Evolutionary conservation across 2,113 vertebrate species (phyloP).

Genomic region (Peromyscus polionotus): DNA sequence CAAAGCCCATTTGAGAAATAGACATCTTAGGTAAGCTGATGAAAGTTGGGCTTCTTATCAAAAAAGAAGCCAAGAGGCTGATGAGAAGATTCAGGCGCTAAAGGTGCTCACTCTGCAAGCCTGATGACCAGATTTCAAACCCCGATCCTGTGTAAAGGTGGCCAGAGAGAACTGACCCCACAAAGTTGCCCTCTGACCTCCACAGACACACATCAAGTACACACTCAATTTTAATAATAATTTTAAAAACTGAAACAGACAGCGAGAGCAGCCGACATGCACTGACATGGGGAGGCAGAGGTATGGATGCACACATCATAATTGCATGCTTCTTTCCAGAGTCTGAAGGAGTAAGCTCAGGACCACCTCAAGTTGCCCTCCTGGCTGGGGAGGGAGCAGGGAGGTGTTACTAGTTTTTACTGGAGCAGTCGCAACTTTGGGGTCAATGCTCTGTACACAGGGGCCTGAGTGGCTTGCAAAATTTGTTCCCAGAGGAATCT

Average conservation of each 20-base stretch:
- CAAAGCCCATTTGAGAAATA: neutral
- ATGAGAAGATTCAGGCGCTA: neutral
- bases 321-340: neutral
- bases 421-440: neutral
- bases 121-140: neutral
- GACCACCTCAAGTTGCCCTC: too few relatives aligned
- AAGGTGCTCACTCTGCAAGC: neutral
- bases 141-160: neutral
- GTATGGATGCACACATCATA: accelerated
- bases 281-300: neutral
- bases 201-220: neutral
- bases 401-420: accelerated
- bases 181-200: neutral
- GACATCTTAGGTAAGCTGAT: neutral
- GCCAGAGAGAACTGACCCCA: neutral
- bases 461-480: conserved; percentile 54
- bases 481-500: conserved; percentile 45
- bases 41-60: neutral
- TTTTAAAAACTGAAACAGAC: neutral
- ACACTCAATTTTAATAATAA: neutral
- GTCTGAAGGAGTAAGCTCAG: too few relatives aligned
- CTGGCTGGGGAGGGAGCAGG: neutral
- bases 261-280: neutral
- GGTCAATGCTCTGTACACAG: conserved; percentile 56
- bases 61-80: neutral